phyloP scores from a whole-genome alignment of 2,797 vertebrate genomes.

The Distichodus sexfasciatus region DNA sequence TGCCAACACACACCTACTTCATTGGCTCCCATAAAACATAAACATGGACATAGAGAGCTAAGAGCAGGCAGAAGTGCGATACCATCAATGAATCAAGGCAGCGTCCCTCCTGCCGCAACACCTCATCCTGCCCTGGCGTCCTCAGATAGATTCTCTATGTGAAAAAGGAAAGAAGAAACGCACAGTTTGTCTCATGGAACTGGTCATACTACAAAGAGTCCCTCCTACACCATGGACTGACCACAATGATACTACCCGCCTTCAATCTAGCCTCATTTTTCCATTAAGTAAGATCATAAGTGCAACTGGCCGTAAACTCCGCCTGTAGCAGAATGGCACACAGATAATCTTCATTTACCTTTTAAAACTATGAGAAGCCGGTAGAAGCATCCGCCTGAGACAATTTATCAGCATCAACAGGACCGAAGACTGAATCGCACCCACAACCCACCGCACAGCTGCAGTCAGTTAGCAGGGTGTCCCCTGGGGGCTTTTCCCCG shows the following conservation, averaged over 20 bases:
- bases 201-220: constrained; percentile 40
- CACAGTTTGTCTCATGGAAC: constrained; percentile 6
- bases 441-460: constrained; percentile 47
- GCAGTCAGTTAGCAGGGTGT: constrained; percentile 36
- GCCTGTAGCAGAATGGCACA: background rate
- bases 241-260: constrained; percentile 35
- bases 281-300: constrained; percentile 21
- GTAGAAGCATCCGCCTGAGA: background rate
- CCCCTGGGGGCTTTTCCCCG: constrained; percentile 9
- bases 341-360: background rate
- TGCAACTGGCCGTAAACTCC: background rate
- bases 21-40: background rate
- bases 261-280: constrained; percentile 23
- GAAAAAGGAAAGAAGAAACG: constrained; percentile 18
- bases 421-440: constrained; percentile 12
- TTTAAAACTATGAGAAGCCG: background rate
- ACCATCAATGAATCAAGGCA: background rate
- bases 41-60: too few relatives aligned
- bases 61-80: background rate
- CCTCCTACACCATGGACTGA: constrained; percentile 33
- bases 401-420: constrained; percentile 10
- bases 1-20: constrained; percentile 42
- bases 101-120: too few relatives aligned
- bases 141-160: constrained; percentile 16
- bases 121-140: background rate